Evolutionary conservation across 2,113 vertebrate genomes (phyloP).

Genomic region (Cacatua alba): DNA sequence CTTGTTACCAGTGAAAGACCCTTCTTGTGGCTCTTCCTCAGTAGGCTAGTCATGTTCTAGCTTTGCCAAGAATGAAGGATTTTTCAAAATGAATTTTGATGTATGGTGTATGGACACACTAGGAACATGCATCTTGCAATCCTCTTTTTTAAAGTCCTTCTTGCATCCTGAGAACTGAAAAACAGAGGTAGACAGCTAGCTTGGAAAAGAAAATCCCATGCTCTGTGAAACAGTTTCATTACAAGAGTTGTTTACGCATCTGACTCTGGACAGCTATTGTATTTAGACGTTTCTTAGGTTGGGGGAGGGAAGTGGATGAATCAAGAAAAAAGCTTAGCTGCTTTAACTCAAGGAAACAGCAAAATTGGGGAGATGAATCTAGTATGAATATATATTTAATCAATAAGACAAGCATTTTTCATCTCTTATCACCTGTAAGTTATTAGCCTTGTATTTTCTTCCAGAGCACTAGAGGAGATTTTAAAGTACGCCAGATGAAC

Average conservation of each 20-base stretch:
- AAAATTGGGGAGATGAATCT: neutral
- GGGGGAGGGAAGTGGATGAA: neutral
- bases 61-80: neutral
- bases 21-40: neutral
- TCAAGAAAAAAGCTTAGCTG: neutral
- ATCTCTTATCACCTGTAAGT: neutral
- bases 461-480: neutral
- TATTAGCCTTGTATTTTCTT: neutral
- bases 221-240: neutral
- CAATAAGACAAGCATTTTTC: neutral
- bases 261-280: neutral
- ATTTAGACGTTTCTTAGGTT: neutral
- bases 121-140: neutral
- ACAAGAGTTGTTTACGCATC: neutral
- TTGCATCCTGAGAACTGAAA: neutral
- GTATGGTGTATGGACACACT: neutral
- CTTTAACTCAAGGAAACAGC: neutral
- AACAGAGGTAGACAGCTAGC: neutral
- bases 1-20: neutral
- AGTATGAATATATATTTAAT: neutral
- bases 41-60: neutral
- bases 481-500: neutral
- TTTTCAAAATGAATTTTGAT: neutral
- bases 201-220: neutral
- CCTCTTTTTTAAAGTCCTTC: neutral